Base-by-base conservation (phyloP, 1,140 invertebrate species). In the Drosophila equinoxialis region DNA sequence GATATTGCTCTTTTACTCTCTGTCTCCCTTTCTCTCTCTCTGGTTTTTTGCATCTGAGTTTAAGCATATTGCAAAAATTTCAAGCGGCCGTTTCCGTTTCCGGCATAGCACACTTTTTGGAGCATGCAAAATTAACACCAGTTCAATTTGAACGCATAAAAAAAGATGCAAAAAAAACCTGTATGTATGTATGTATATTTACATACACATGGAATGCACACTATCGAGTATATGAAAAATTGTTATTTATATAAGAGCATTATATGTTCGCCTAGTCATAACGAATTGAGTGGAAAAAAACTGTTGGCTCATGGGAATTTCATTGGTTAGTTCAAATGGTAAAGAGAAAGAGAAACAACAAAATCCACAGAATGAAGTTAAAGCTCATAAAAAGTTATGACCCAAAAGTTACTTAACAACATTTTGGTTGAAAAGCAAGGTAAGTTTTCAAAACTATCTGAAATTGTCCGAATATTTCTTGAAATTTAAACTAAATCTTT, bases 51-150 rank as follows among this genome's bases (percentile, higher is more conserved):
- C 26, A 60, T 41, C 33, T 35, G 35, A 20, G 57, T 20, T 60
- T 55, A 30, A 62, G 57, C 83, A 76, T 82, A 82, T 83, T 86
- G 70, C 55, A 51, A 23, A 51, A 87, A 77, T 83, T 87, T 87
- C 65, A 71, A 63, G 71, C 78, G 58, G 60, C 67, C 42, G 59
- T 78, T 81, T 81, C 78, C 78, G 66, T 77, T 77, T 84, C 66
- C 77, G 70, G 65, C 58, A 66, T 7, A 66, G 73, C 26, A 48
- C 42, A 70, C 63, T 74, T 64, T 77, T 77, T 67, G 74, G 74
- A 39, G 48, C 75, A 77, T 77, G 74, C 74, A 77, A 70, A 77
- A 77, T 77, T 77, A 77, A 77, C 74, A 68, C 60, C 30, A 62
- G 39, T 62, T 35, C 57, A 59, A 59, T 59, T 20, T 39, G 45